Evolutionary conservation across 2,888 invertebrate species (phyloP).

Genomic region (Melieria crassipennis): DNA sequence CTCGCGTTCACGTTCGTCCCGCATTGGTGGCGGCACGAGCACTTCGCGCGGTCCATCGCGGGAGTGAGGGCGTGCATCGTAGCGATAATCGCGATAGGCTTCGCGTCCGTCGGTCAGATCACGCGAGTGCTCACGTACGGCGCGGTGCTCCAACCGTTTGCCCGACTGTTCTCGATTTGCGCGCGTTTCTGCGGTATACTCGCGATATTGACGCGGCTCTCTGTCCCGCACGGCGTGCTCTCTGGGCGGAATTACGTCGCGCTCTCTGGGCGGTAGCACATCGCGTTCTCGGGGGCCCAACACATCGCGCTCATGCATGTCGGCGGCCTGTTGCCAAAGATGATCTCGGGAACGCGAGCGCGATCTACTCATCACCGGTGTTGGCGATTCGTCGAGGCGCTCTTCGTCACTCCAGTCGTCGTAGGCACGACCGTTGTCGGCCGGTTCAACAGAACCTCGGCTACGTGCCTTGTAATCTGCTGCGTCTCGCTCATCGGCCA

Average conservation of each 20-base stretch:
- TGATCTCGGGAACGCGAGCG: conserved; percentile 46
- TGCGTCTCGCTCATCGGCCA: conserved; percentile 66
- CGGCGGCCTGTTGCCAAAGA: conserved; percentile 25
- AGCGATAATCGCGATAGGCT: conserved; percentile 34
- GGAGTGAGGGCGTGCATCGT: conserved; percentile 31
- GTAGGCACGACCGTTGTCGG: conserved; percentile 42
- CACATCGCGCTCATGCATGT: conserved; percentile 29
- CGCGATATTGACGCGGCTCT: conserved; percentile 23
- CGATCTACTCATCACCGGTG: conserved; percentile 33
- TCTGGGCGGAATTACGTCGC: conserved; percentile 5
- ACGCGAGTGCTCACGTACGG: conserved; percentile 31
- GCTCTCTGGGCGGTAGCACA: conserved; percentile 17
- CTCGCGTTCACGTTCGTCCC: conserved; percentile 39
- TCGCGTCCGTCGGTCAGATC: conserved; percentile 40
- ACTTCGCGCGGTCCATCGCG: conserved; percentile 36
- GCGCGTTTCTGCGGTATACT: conserved; percentile 19
- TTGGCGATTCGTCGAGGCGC: conserved; percentile 47
- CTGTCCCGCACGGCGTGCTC: conserved; percentile 19
- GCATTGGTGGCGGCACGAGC: conserved; percentile 23
- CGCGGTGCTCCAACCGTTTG: conserved; percentile 36
- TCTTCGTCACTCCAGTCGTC: conserved; percentile 65
- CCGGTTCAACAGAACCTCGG: conserved; percentile 54
- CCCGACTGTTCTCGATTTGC: conserved; percentile 36
- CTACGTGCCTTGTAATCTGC: conserved; percentile 46
- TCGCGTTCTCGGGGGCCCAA: conserved; percentile 39